A percentile compares a stretch with the other conserved stretches of the same genome.
These are phyloP conservation scores for Alexandromys fortis DNA, from an alignment of 2,113 vertebrate species.

Conservation along the genomic window DNA sequence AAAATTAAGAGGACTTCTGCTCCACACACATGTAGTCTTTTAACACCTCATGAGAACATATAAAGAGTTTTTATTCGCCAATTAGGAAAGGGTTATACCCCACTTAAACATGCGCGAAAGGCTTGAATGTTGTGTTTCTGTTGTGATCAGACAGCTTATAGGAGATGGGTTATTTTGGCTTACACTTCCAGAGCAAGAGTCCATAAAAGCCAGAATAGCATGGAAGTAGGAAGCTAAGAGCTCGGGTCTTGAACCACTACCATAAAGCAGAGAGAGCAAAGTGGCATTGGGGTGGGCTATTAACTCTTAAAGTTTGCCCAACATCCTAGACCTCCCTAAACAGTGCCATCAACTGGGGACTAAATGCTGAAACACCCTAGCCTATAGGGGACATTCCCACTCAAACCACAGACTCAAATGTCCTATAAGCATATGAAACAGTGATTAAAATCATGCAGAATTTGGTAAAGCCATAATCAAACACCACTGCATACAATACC, in stretches of 20 bases:
- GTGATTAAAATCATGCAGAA: neutral
- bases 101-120: neutral
- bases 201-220: fast-evolving
- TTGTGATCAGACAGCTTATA: neutral
- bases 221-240: neutral
- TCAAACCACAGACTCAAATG: neutral
- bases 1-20: neutral
- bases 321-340: neutral
- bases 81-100: neutral
- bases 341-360: neutral
- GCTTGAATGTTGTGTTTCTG: neutral
- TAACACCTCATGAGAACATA: neutral
- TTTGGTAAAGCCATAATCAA: neutral
- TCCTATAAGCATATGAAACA: neutral
- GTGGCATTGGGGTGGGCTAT: too few relatives aligned
- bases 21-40: neutral
- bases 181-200: neutral
- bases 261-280: neutral
- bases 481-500: too few relatives aligned
- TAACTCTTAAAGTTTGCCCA: neutral
- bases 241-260: neutral
- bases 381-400: neutral
- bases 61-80: neutral
- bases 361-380: neutral
- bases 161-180: neutral